Evolutionary conservation across 2,113 vertebrate species (phyloP).

Genomic region (Polypterus senegalus): DNA sequence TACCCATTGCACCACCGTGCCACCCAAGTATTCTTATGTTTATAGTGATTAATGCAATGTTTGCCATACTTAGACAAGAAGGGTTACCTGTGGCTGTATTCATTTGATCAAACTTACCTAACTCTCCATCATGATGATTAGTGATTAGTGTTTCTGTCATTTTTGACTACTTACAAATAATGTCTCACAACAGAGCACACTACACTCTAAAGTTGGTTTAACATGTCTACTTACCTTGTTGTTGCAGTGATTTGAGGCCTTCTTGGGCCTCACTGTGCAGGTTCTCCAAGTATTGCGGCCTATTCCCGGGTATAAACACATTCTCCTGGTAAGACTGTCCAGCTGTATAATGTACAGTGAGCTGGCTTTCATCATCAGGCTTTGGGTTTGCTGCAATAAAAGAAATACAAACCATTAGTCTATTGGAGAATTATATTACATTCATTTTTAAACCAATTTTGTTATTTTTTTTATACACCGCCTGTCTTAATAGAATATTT

Average conservation of each 20-base stretch:
- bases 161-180: neutral
- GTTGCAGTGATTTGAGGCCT: conserved; percentile 75
- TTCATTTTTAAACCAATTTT: too few species aligned
- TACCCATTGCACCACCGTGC: too few species aligned
- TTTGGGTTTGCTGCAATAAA: conserved; percentile 36
- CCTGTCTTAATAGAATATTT: too few species aligned
- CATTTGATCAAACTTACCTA: neutral
- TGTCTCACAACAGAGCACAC: neutral
- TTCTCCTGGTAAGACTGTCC: conserved; percentile 64
- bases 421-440: too few species aligned
- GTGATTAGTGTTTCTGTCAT: neutral
- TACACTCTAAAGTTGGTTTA: too few species aligned
- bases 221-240: conserved; percentile 58
- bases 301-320: conserved; percentile 71
- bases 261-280: conserved; percentile 80
- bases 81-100: neutral
- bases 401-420: too few species aligned
- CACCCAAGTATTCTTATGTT: too few species aligned
- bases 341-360: conserved; percentile 41
- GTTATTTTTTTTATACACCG: too few species aligned
- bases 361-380: conserved; percentile 40
- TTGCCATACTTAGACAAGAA: neutral
- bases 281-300: conserved; percentile 74
- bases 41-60: too few species aligned
- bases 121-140: neutral